Percentiles rank a stretch among this genome's conserved stretches.
Conservation (phyloP, 2,797 vertebrate genomes). For the Margarornis squamiger region DNA sequence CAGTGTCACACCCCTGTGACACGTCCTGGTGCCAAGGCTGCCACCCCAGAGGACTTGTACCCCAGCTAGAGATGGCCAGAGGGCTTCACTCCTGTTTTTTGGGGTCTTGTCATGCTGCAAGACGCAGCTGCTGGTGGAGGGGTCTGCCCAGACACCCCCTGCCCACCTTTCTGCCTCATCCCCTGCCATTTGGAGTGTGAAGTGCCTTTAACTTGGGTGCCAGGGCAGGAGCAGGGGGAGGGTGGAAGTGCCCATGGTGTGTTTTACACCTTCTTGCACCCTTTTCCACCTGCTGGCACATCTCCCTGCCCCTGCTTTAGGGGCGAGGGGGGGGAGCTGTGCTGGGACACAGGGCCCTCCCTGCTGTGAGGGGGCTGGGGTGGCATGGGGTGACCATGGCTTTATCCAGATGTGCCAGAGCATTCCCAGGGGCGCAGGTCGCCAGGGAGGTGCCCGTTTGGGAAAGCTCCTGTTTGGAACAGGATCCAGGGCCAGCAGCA, state of each 20-base stretch:
- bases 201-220: neutral
- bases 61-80: neutral
- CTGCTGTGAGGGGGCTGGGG: neutral
- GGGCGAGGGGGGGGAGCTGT: neutral
- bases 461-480: neutral
- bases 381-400: neutral
- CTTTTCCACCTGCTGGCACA: neutral
- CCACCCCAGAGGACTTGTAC: accelerated
- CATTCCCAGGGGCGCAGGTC: neutral
- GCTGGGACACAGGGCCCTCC: neutral
- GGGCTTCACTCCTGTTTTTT: neutral
- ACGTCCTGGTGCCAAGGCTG: neutral
- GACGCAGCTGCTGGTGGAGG: neutral
- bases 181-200: neutral
- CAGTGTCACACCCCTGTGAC: neutral
- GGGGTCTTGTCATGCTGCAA: accelerated
- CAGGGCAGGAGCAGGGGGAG: neutral
- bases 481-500: neutral
- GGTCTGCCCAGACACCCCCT: neutral
- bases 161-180: neutral
- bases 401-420: neutral
- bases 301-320: neutral
- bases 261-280: neutral
- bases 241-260: neutral
- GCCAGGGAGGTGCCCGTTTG: neutral